These are phyloP conservation scores for Polypterus bichir DNA, from an alignment of 2,113 vertebrate species.

Conservation along the genomic window DNA sequence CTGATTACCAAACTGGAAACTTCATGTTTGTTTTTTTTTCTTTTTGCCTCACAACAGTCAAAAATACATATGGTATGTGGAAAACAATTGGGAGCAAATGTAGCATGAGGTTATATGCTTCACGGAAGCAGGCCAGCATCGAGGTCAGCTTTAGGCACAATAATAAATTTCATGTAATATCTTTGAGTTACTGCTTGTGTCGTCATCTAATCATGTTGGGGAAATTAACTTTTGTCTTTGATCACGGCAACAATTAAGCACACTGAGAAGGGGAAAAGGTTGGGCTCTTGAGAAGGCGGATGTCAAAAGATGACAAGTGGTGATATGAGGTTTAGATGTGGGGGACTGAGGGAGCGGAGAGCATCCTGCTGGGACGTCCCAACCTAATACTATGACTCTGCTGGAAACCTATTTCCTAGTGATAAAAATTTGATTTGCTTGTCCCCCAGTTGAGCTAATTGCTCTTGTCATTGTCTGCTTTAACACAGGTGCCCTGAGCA, in stretches of 20 bases:
- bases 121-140: too few species aligned
- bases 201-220: constrained; percentile 38
- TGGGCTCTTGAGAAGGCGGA: constrained; percentile 32
- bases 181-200: constrained; percentile 37
- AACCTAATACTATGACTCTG: constrained; percentile 24
- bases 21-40: too few species aligned
- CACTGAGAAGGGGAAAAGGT: constrained; percentile 32
- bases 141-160: constrained; percentile 4
- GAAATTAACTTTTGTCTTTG: too few species aligned
- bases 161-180: constrained; percentile 15
- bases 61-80: too few species aligned
- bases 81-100: too few species aligned
- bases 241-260: constrained; percentile 42
- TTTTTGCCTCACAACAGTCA: too few species aligned
- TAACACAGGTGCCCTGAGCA: constrained; percentile 45
- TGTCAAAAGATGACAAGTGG: constrained; percentile 42
- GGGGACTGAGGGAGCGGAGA: constrained; percentile 23
- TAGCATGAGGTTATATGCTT: too few species aligned
- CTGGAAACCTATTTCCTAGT: constrained; percentile 29
- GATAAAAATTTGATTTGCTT: constrained; percentile 30
- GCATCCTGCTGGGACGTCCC: constrained; percentile 32
- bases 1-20: too few species aligned
- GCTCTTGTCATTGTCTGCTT: constrained; percentile 38
- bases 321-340: constrained; percentile 23
- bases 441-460: constrained; percentile 35